Conservation (phyloP, 2,113 vertebrate species). For the Felis chaus region DNA sequence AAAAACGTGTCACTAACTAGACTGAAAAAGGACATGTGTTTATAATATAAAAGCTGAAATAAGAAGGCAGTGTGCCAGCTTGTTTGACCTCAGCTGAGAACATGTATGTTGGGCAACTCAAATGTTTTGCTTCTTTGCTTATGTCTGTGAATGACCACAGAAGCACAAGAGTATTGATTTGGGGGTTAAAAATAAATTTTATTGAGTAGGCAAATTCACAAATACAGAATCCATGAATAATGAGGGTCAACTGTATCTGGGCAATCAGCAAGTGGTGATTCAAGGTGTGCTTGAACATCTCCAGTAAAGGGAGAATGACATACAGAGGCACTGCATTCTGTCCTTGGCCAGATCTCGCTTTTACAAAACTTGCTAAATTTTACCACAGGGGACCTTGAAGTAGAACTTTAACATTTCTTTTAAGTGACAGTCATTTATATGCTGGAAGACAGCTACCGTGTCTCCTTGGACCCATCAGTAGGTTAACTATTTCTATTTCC, state of each 20-base stretch:
- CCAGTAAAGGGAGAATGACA: background rate
- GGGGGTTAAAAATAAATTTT: background rate
- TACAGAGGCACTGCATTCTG: background rate
- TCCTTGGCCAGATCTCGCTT: background rate
- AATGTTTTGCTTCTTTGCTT: background rate
- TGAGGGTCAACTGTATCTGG: background rate
- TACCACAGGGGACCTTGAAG: background rate
- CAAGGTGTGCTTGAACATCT: background rate
- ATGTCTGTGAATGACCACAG: background rate
- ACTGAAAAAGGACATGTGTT: background rate
- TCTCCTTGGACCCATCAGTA: slow-evolving; percentile 14
- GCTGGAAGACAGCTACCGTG: background rate
- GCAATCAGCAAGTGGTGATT: background rate
- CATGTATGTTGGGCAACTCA: background rate
- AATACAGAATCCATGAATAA: background rate
- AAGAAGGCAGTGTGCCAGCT: background rate
- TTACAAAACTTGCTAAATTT: slow-evolving; percentile 48
- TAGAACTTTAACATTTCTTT: slow-evolving; percentile 51
- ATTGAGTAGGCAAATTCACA: background rate
- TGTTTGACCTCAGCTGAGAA: background rate
- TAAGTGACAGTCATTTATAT: slow-evolving; percentile 45
- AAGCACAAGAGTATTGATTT: background rate
- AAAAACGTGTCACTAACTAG: background rate
- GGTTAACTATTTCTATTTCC: slow-evolving; percentile 11
- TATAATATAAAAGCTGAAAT: background rate